Percentiles rank a stretch among this genome's conserved stretches.
These are phyloP conservation scores for Panorpa germanica DNA, from an alignment of 2,888 invertebrate species.

Conservation along the genomic window DNA sequence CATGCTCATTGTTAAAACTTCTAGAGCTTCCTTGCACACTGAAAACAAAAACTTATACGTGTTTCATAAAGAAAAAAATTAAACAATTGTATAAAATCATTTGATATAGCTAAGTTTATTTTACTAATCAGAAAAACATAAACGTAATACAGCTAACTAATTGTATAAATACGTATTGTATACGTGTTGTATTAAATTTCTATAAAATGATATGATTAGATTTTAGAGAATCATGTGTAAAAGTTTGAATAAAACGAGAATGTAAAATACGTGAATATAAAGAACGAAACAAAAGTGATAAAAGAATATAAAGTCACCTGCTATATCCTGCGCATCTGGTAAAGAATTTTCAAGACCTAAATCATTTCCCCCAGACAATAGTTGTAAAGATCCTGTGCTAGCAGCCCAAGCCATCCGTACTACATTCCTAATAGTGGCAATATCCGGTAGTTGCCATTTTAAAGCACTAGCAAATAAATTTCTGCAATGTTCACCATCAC, in stretches of 20 bases:
- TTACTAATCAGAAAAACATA: too few species aligned
- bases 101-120: too few species aligned
- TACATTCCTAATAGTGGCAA: conserved; percentile 50
- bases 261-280: too few species aligned
- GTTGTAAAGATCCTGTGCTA: conserved; percentile 50
- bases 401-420: conserved; percentile 65
- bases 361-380: conserved; percentile 37
- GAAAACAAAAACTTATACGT: conserved; percentile 17
- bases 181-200: too few species aligned
- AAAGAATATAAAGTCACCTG: conserved; percentile 23
- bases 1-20: conserved; percentile 77
- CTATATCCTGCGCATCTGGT: conserved; percentile 47
- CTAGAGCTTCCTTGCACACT: conserved; percentile 83
- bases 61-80: conserved; percentile 15
- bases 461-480: conserved; percentile 34
- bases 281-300: background rate
- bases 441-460: conserved; percentile 51
- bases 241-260: too few species aligned
- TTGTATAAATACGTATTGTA: too few species aligned
- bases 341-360: conserved; percentile 25
- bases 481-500: conserved; percentile 29
- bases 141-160: too few species aligned
- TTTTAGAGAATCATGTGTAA: too few species aligned
- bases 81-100: background rate
- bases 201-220: too few species aligned